These are phyloP conservation scores for Stegana nigrithorax DNA, from an alignment of 2,888 invertebrate genomes.

Conservation along the genomic window DNA sequence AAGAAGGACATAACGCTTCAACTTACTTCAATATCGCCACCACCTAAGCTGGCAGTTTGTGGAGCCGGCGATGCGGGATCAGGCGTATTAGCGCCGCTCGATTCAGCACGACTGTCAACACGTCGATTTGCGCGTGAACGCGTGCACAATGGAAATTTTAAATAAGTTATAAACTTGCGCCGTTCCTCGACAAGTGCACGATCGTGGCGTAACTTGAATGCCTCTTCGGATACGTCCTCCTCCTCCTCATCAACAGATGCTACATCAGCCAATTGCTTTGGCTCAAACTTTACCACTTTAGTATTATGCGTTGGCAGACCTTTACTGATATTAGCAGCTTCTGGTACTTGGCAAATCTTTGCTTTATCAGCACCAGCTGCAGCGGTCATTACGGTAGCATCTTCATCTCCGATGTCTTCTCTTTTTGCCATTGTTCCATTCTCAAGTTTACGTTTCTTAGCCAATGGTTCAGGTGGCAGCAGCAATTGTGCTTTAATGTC, in stretches of 20 bases:
- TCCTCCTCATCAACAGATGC: slow-evolving; percentile 45
- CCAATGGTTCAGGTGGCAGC: slow-evolving; percentile 27
- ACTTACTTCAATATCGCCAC: slow-evolving; percentile 64
- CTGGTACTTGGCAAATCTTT: slow-evolving; percentile 4
- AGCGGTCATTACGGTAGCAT: neutral
- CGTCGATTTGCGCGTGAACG: slow-evolving; percentile 74
- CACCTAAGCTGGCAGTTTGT: slow-evolving; percentile 55
- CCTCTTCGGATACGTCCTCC: slow-evolving; percentile 86
- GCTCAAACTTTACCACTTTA: neutral
- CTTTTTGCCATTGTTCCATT: slow-evolving; percentile 6
- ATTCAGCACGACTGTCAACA: slow-evolving; percentile 77
- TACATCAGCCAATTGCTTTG: no score
- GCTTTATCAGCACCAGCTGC: neutral
- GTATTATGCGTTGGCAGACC: neutral
- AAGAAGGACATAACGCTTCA: neutral
- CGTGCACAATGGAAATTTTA: slow-evolving; percentile 69
- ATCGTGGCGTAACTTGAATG: slow-evolving; percentile 78
- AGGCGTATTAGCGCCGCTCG: slow-evolving; percentile 81
- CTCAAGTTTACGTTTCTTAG: slow-evolving; percentile 33
- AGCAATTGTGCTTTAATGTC: no score
- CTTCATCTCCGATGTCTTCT: neutral
- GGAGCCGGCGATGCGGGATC: slow-evolving; percentile 75
- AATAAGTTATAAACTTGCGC: slow-evolving; percentile 72
- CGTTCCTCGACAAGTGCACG: slow-evolving; percentile 78
- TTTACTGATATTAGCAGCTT: neutral